phyloP scores from a whole-genome alignment of 2,797 vertebrate species.

The Melanotaenia maccullochi region DNA sequence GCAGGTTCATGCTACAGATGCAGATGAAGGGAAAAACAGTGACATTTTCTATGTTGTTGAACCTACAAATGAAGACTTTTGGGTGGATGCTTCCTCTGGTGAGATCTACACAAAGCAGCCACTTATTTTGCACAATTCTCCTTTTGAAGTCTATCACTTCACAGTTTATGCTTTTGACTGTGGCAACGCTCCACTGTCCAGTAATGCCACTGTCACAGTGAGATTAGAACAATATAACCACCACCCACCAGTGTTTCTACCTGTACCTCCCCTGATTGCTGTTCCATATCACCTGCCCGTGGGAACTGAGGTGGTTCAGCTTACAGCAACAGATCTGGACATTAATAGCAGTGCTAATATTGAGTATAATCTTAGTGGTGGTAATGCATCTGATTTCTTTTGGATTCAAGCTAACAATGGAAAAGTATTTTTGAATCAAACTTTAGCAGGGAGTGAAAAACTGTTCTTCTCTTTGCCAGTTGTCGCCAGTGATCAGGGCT shows the following conservation, averaged over 20 bases:
- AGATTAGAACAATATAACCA: slow-evolving; percentile 75
- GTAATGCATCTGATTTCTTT: slow-evolving; percentile 80
- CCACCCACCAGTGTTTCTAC: slow-evolving; percentile 78
- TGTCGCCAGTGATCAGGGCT: slow-evolving; percentile 75
- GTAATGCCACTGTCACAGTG: slow-evolving; percentile 68
- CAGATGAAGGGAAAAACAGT: slow-evolving; percentile 74
- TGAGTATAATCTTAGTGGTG: slow-evolving; percentile 73
- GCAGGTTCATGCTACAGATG: slow-evolving; percentile 77
- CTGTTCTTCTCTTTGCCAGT: slow-evolving; percentile 65
- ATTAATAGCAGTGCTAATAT: slow-evolving; percentile 55
- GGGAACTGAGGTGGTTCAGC: slow-evolving; percentile 72
- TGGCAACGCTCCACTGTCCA: slow-evolving; percentile 62
- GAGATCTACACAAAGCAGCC: slow-evolving; percentile 77
- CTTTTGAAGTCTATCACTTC: slow-evolving; percentile 67
- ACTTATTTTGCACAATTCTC: slow-evolving; percentile 51
- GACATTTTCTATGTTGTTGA: slow-evolving; percentile 80
- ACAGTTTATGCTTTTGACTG: slow-evolving; percentile 76
- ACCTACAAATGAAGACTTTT: slow-evolving; percentile 75
- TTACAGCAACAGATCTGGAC: slow-evolving; percentile 79
- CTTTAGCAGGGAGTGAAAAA: slow-evolving; percentile 60
- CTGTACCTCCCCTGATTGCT: slow-evolving; percentile 56
- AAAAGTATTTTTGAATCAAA: slow-evolving; percentile 67
- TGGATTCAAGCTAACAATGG: slow-evolving; percentile 72
- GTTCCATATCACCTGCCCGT: slow-evolving; percentile 72
- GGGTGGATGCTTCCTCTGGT: slow-evolving; percentile 77